Conservation (phyloP, 2,888 invertebrate species). For the Drosophila austrosaltans region DNA sequence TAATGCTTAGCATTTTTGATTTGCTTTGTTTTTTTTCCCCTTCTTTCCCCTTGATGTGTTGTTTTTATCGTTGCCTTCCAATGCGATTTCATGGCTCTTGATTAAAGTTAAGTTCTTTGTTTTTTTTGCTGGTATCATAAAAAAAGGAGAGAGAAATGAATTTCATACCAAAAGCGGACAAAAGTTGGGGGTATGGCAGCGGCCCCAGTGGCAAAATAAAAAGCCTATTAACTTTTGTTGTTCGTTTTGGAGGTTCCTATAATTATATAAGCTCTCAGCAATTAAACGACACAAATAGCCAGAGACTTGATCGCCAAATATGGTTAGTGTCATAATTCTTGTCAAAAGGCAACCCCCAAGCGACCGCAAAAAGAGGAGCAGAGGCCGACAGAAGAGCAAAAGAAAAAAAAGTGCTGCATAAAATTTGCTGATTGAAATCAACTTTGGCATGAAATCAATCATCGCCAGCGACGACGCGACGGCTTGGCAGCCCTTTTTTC, state of each 20-base stretch:
- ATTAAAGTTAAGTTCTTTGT: conserved; percentile 52
- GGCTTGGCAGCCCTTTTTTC: conserved; percentile 59
- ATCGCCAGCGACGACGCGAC: conserved; percentile 65
- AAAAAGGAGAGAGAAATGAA: background rate
- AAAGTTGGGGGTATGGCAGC: conserved; percentile 4
- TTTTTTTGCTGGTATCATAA: conserved; percentile 45
- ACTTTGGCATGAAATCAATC: conserved; percentile 82
- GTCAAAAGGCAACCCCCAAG: conserved; percentile 75
- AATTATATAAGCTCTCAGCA: conserved; percentile 75
- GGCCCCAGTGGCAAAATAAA: conserved; percentile 10
- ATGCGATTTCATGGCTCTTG: conserved; percentile 70
- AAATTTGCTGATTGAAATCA: conserved; percentile 81
- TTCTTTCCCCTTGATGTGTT: conserved; percentile 17
- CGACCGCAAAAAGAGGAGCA: conserved; percentile 38
- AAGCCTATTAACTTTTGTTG: conserved; percentile 10
- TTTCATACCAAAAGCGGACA: background rate
- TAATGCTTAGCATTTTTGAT: conserved; percentile 70
- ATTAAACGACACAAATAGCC: conserved; percentile 62
- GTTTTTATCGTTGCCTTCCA: conserved; percentile 57
- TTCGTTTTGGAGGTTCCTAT: conserved; percentile 7
- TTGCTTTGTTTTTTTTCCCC: conserved; percentile 28
- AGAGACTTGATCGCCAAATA: conserved; percentile 57
- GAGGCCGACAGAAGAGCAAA: conserved; percentile 19
- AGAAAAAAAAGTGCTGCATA: conserved; percentile 65
- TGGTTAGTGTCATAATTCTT: conserved; percentile 76